Base-by-base conservation (phyloP, 2,888 invertebrate species). In the Micropterix aruncella region DNA sequence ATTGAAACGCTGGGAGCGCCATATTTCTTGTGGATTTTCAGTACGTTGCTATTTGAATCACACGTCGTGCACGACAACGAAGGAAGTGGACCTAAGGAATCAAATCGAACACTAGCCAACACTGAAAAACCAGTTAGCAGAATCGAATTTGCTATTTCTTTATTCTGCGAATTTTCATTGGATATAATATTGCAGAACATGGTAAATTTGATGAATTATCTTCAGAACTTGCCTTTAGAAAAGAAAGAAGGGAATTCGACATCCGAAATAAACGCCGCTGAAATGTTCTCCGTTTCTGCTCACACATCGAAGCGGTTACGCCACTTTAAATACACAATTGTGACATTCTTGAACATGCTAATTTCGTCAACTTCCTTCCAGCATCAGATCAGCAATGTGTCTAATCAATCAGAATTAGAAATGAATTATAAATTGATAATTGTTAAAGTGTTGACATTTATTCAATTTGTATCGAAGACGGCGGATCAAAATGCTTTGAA, bases 291-390 rank as follows among this genome's bases (percentile, higher is more conserved):
- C 55, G 66, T 83, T 0, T 71, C 70, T 4, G 68, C 70, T 1
- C 79, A 80, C 52, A 77, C 78, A 0, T 72, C 82, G 0, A 83
- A 85, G 55, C 85, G 91, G 52, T 66, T 91, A 43, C 74, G 89
- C 2, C 89, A 92, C 59, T 92, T 83, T 59, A 91, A 87, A 62
- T 91, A 89, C 56, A 74, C 81, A 0, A 67, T 84, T 17, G 66
- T 92, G 15, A 82, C 82, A 18, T 86, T 88, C 52, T 70, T 89
- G 42, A 77, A 79, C 5, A 74, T 71, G 15, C 69, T 90, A 37
- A 66, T 89, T 42, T 76, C 83, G 1, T 79, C 80, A 0, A 64
- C 76, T 1, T 72, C 78, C 47, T 83, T 89, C 52, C 74, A 88
- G 2, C 77, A 77, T 40, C 75, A 79, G 59, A 75, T 76, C 12